phyloP scores from a whole-genome alignment of 1,140 invertebrate genomes.

The Aphis craccivora region DNA sequence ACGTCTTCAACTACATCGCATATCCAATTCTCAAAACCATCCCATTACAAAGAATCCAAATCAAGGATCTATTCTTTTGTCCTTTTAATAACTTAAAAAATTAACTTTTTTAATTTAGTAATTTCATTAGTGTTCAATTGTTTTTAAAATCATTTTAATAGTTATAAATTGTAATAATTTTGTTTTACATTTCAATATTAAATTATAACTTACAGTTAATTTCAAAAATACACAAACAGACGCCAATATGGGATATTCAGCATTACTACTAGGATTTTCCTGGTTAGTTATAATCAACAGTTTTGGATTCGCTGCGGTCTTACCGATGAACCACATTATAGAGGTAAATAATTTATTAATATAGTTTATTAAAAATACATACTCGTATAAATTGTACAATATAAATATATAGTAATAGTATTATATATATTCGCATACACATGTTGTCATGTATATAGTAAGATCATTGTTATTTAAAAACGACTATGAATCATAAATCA shows the following conservation, averaged over 20 bases:
- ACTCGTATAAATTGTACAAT: too few species aligned
- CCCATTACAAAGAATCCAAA: constrained; percentile 26
- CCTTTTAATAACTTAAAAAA: constrained; percentile 48
- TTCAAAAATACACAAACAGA: not conserved
- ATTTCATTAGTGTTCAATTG: constrained; percentile 5
- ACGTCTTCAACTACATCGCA: constrained; percentile 34
- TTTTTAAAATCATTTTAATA: constrained; percentile 6
- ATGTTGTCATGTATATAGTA: not conserved
- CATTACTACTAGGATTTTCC: constrained; percentile 38
- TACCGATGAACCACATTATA: constrained; percentile 41
- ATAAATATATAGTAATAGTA: too few species aligned
- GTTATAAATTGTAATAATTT: not conserved
- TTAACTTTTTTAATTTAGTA: not conserved
- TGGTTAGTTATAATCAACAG: constrained; percentile 26
- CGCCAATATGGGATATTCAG: constrained; percentile 2
- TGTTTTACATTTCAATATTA: not conserved
- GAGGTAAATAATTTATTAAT: constrained; percentile 27
- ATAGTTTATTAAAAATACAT: not conserved
- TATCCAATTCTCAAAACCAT: not conserved
- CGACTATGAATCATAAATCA: not conserved
- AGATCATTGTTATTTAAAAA: not conserved
- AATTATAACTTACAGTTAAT: constrained; percentile 10
- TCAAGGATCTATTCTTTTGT: constrained; percentile 37
- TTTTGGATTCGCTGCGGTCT: constrained; percentile 33
- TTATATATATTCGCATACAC: not conserved